Percentiles rank a stretch among this genome's conserved stretches.
Evolutionary conservation across 2,113 vertebrate genomes (phyloP).

Genomic region (Engraulis encrasicolus): DNA sequence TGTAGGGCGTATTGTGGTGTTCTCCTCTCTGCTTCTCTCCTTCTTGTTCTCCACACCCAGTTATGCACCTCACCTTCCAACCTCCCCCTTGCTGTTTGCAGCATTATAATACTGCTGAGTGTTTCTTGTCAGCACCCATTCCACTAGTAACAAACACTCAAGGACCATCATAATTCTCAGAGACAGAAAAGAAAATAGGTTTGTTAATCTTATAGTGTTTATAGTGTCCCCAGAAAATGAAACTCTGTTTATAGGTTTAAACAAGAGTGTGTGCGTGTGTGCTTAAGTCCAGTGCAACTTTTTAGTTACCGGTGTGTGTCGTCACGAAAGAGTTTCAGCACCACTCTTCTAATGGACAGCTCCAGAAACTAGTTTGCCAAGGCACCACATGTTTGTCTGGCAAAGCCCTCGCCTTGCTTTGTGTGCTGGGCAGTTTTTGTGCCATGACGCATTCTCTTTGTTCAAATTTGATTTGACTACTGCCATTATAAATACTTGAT

Average conservation of each 20-base stretch:
- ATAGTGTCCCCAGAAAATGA: background rate
- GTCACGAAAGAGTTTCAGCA: background rate
- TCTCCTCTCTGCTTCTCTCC: background rate
- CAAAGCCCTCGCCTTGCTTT: background rate
- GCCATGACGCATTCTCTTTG: constrained; percentile 2
- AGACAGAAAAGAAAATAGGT: background rate
- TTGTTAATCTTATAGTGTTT: background rate
- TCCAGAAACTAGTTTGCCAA: background rate
- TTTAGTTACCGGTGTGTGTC: background rate
- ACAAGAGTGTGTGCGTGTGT: background rate
- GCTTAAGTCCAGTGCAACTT: background rate
- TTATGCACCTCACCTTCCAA: background rate
- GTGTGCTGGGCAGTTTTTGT: background rate
- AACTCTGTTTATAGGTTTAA: background rate
- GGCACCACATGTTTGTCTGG: background rate
- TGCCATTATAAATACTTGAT: constrained; percentile 53
- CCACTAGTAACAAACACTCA: background rate
- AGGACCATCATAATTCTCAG: background rate
- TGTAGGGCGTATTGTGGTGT: background rate
- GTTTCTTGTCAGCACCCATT: background rate
- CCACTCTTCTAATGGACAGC: background rate
- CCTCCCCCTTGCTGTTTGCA: background rate
- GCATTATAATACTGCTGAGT: background rate
- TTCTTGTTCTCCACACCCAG: background rate
- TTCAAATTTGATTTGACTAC: constrained; percentile 43